Evolutionary conservation across 30 jellyfish, hydroid and myxozoan genomes (phyloP), one percentile per base, ranked within the genome.

Genomic region (Turritopsis rubra): DNA sequence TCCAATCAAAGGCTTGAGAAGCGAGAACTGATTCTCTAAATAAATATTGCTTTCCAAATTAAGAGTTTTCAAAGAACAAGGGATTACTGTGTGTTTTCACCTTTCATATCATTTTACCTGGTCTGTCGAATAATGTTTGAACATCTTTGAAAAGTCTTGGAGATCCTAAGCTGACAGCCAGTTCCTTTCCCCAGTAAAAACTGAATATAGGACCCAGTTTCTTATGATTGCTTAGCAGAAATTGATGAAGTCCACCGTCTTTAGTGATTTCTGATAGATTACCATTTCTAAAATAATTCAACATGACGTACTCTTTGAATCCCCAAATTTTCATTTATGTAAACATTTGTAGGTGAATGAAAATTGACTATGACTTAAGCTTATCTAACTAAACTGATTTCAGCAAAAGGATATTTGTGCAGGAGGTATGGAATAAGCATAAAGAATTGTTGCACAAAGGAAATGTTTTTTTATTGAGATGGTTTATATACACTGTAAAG

Each of bases 181-280:
- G 84, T 54, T 91, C 94, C 72, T 91, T 86, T 19, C 97, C 96
- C 97, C 96, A 91, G 89, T 89, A 91, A 29, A 91, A 91, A 30
- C 90, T 79, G 52, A 78, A 92, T 19, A 91, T 73, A 20, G 97
- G 95, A 19, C 97, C 97, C 75, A 77, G 79, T 30, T 28, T 79
- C 70, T 86, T 91, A 81, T 91, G 97, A 1, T 85, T 79, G 29
- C 76, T 93, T 21, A 20, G 71, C 25, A 91, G 81, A 53, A 75
- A 91, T 28, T 72, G 73, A 83, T 91, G 97, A n/a, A 91, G 73
- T 41, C 97, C 85, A 9, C 97, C 97, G 75, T 92, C 96, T 31
- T 85, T 79, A 28, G 81, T 78, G 22, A 91, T 29, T 53, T 80
- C 88, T 1, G 53, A 81, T 28, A 91, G 86, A 81, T 91, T 91